Evolutionary conservation across 2,888 invertebrate genomes (phyloP), one percentile per base, ranked within the genome.

Genomic region (Drosophila meridiana): DNA sequence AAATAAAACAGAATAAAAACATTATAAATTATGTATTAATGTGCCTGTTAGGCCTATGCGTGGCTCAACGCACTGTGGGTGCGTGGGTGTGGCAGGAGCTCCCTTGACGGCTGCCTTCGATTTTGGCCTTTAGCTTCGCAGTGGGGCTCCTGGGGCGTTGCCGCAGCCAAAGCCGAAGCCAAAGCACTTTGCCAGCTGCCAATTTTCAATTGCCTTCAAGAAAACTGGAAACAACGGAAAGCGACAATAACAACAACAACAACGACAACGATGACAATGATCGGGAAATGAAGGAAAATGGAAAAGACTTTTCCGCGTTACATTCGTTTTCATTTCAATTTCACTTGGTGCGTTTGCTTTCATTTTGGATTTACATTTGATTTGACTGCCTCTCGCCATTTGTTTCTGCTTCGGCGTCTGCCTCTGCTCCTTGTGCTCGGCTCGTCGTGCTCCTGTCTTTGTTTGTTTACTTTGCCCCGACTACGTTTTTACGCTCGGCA

Each of bases 11-110:
- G 73, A 78, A 88, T 83, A 76, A 82, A 83, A 84, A 89, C 86
- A 90, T 89, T 89, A 90, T 87, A 85, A 80, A 91, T 89, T 85
- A 89, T 87, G 90, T 91, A 89, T 89, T 91, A 91, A 91, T 89
- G 90, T 91, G 89, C 78, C 91, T 76, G 79, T 82, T 84, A 76
- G 80, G 80, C 83, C 82, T 59, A 73, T 65, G 78, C 71, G 56
- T 63, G 63, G 40, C 70, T 58, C 28, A 32, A 3, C 28, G 38
- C 66, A 42, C 77, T 38, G 20, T 42, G 38, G 11, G 11, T 13
- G 11, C 4, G 38, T 56, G 76, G 66, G 64, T 48, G 69, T 64
- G 66, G 58, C 73, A 67, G 58, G 57, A 65, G 36, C 63, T 61
- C 74, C 73, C 68, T 59, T 38, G 56, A 47, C 55, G 56, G 53